These are phyloP conservation scores for Oncorhynchus nerka DNA, from an alignment of 2,113 vertebrate species.

Conservation along the genomic window DNA sequence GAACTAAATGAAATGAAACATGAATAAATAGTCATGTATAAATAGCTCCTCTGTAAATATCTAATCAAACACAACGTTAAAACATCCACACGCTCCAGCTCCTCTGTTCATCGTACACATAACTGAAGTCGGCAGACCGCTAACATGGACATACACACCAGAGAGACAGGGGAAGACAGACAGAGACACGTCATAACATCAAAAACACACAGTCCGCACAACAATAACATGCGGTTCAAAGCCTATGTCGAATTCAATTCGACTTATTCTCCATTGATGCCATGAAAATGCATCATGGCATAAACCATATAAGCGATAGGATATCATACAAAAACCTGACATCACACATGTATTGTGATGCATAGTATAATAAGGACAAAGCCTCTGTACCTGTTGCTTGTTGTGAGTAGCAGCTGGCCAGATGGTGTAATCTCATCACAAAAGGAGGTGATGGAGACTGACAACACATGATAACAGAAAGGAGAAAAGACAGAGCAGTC, in stretches of 20 bases:
- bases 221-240: neutral
- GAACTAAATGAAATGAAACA: neutral
- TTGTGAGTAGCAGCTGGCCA: conserved; percentile 40
- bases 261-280: neutral
- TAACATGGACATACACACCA: conserved; percentile 20
- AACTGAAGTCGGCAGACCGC: conserved; percentile 5
- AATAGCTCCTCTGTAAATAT: too few species aligned
- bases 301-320: neutral
- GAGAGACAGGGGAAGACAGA: conserved; percentile 8
- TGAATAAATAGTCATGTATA: too few species aligned
- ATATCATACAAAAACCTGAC: neutral
- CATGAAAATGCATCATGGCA: conserved; percentile 3
- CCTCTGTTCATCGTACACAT: too few species aligned
- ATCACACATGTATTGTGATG: conserved; percentile 25
- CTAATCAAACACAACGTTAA: neutral
- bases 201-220: neutral
- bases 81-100: neutral
- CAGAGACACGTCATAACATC: conserved; percentile 17
- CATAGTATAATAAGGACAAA: conserved; percentile 37
- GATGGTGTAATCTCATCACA: conserved; percentile 48
- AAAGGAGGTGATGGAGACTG: conserved; percentile 27
- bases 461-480: conserved; percentile 35
- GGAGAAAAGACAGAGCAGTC: conserved; percentile 40
- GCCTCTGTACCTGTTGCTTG: conserved; percentile 73
- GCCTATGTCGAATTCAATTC: neutral